These are phyloP conservation scores for Bostrychus sinensis DNA, from an alignment of 2,113 vertebrate genomes.

Conservation along the genomic window DNA sequence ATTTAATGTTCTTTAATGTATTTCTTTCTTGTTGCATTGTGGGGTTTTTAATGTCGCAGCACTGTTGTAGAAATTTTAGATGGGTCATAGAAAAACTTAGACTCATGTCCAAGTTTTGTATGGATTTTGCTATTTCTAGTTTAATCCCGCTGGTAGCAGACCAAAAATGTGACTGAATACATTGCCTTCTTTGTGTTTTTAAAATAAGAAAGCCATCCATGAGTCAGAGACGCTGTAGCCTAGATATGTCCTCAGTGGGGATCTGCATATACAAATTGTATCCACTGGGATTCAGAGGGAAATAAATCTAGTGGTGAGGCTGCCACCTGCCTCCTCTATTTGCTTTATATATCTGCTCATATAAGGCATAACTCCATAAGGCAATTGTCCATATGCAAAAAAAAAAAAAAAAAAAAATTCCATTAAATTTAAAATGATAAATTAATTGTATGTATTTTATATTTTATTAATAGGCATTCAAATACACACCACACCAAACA, in stretches of 20 bases:
- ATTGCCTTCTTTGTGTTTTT: not conserved
- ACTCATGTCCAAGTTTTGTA: not conserved
- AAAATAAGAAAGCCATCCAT: not conserved
- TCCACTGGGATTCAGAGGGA: conserved; percentile 12
- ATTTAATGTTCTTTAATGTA: too few species aligned
- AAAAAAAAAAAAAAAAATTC: conserved; percentile 1
- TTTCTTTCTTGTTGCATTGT: too few species aligned
- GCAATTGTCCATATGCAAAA: not conserved
- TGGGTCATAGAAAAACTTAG: not conserved
- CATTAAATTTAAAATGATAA: not conserved
- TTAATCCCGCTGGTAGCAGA: too few species aligned
- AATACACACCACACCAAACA: conserved; percentile 11
- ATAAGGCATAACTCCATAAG: too few species aligned
- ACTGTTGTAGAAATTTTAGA: too few species aligned
- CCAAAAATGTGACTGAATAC: too few species aligned
- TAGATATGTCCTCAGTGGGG: not conserved
- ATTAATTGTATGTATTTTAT: not conserved
- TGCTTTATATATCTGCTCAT: conserved; percentile 4
- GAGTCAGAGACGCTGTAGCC: conserved; percentile 9
- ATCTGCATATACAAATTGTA: conserved; percentile 21
- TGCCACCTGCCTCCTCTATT: conserved; percentile 2
- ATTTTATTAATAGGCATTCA: not conserved
- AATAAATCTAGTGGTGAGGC: conserved; percentile 9
- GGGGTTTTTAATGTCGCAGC: too few species aligned
- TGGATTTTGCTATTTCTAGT: too few species aligned